phyloP scores from a whole-genome alignment of 2,888 invertebrate species.

The Drosophila fungiperda region DNA sequence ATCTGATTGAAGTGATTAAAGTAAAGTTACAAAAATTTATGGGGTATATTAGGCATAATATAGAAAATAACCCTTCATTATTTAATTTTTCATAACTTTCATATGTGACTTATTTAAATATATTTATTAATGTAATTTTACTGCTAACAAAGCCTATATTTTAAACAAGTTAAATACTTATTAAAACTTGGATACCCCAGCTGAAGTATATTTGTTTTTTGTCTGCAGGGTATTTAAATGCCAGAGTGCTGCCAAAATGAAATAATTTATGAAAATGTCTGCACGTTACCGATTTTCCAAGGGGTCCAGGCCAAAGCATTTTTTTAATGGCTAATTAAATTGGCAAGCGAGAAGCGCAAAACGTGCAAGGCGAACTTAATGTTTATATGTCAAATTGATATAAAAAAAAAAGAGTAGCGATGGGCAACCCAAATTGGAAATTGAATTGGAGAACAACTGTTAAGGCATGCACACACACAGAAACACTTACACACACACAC shows the following conservation, averaged over 20 bases:
- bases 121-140: not conserved
- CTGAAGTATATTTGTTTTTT: not conserved
- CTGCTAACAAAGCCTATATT: not conserved
- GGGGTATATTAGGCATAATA: not conserved
- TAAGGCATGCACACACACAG: slow-evolving; percentile 30
- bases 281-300: slow-evolving; percentile 46
- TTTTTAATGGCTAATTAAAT: slow-evolving; percentile 76
- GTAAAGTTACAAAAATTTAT: not conserved
- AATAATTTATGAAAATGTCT: slow-evolving; percentile 66
- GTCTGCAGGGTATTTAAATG: slow-evolving; percentile 36
- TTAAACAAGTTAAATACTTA: not conserved
- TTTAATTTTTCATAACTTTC: not conserved
- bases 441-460: slow-evolving; percentile 72
- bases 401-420: slow-evolving; percentile 53
- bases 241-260: slow-evolving; percentile 18
- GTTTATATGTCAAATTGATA: slow-evolving; percentile 55
- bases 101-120: not conserved
- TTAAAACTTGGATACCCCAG: not conserved
- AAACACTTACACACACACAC: not conserved
- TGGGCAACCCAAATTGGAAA: slow-evolving; percentile 67
- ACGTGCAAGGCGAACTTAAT: slow-evolving; percentile 30
- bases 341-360: slow-evolving; percentile 48
- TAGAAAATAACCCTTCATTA: not conserved
- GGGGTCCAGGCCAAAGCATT: slow-evolving; percentile 22
- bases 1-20: not conserved